Percentiles rank a stretch among this genome's conserved stretches.
These are phyloP conservation scores for Apocrypta bakeri DNA, from an alignment of 1,140 invertebrate species.

Conservation along the genomic window DNA sequence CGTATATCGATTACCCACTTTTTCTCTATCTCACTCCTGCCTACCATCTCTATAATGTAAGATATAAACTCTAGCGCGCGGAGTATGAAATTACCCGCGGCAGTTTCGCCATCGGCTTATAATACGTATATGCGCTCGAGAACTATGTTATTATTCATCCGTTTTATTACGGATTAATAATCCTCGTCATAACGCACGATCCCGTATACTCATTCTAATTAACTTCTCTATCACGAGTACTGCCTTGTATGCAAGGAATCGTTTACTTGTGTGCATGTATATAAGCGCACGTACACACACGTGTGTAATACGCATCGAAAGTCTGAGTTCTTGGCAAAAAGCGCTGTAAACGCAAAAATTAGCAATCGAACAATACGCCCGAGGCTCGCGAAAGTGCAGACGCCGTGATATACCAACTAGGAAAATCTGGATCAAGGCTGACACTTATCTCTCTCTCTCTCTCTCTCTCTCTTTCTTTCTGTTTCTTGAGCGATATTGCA, in stretches of 20 bases:
- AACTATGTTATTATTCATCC: background rate
- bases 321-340: no score
- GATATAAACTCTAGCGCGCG: background rate
- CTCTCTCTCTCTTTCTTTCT: no score
- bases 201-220: background rate
- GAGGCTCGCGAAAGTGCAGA: background rate
- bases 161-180: background rate
- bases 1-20: background rate
- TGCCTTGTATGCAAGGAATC: background rate
- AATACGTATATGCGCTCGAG: no score
- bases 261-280: no score
- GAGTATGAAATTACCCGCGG: background rate
- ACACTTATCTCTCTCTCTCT: slow-evolving; percentile 57
- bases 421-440: slow-evolving; percentile 67
- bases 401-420: background rate
- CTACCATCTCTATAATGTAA: background rate
- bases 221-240: background rate
- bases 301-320: background rate
- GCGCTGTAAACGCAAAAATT: background rate
- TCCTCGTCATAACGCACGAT: background rate
- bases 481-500: background rate
- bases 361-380: background rate
- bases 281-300: background rate
- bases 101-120: background rate
- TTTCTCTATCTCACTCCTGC: no score